Evolutionary conservation across 2,113 vertebrate genomes (phyloP), one percentile per base, ranked within the genome.

Genomic region (Leucopsar rothschildi): DNA sequence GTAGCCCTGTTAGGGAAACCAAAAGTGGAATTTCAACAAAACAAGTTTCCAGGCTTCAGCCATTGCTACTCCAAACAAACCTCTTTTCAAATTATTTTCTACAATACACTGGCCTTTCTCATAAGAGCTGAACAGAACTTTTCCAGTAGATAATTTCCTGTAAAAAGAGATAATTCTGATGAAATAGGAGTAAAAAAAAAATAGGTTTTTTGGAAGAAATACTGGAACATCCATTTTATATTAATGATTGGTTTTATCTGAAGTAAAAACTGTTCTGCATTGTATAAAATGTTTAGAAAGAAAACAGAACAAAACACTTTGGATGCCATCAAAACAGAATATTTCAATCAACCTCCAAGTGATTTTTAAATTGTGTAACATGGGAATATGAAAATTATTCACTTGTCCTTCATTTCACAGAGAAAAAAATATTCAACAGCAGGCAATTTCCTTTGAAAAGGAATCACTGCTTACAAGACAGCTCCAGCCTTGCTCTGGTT

Each of bases 261-360:
- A 93, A 83, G 76, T 66, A 81, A 92, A 94, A 90, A 23, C 28
- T 89, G 40, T 89, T 83, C 21, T 42, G 27, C 50, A 56, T 73
- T 76, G 28, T 42, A 39, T 56, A 57, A 84, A 91, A 85, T 72
- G 28, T 79, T 82, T 85, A 55, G 92, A 87, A 11, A n/a, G 29
- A 76, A 95, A 91, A 85, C 59, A 76, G 61, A 85, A 65, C 37
- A 91, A 87, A 92, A 72, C 35, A 35, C 24, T 82, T 89, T 25
- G 42, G 18, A 47, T 84, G 22, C 25, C 39, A 79, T 91, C 91
- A 82, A 94, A 88, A 91, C 64, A 85, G 70, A 85, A 24, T 57
- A 89, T 90, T 95, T 91, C 56, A 82, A 70, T 86, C 55, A 86
- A 50, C 24, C 5, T 86, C 29, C 21, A 70, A 82, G 33, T 55